phyloP scores from a whole-genome alignment of 2,797 vertebrate genomes.

The Bothrops alternatus region DNA sequence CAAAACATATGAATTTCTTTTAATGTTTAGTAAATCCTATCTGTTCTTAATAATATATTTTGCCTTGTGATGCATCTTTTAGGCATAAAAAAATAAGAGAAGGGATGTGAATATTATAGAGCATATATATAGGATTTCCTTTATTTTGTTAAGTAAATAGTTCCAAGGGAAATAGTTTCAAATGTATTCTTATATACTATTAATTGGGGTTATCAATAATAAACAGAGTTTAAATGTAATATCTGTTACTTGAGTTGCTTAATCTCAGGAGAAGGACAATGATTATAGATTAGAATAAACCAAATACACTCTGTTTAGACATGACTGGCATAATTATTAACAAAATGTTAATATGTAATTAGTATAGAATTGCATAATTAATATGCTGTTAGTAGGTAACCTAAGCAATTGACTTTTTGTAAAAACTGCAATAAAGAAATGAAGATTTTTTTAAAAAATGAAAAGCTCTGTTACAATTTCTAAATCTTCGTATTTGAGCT shows the following conservation, averaged over 20 bases:
- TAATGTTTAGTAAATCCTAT: constrained; percentile 39
- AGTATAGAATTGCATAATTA: background rate
- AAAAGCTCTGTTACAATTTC: background rate
- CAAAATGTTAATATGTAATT: background rate
- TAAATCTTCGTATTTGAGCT: background rate
- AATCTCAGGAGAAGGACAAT: constrained; percentile 33
- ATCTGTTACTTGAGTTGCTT: constrained; percentile 47
- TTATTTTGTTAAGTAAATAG: constrained; percentile 36
- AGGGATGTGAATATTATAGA: constrained; percentile 32
- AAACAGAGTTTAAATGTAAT: constrained; percentile 45
- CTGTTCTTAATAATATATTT: constrained; percentile 33
- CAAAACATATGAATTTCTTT: constrained; percentile 35
- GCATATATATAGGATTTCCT: constrained; percentile 42
- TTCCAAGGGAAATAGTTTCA: constrained; percentile 55
- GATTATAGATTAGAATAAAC: constrained; percentile 42
- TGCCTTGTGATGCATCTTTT: constrained; percentile 27
- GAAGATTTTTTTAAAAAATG: background rate
- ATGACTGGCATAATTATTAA: background rate
- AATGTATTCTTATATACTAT: constrained; percentile 50
- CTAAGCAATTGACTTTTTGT: background rate
- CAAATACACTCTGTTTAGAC: background rate
- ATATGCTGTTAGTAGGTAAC: background rate
- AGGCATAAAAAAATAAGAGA: constrained; percentile 15
- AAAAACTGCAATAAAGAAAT: background rate
- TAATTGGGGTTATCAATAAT: constrained; percentile 34